phyloP scores from a whole-genome alignment of 2,888 invertebrate genomes.

The Eurytoma californica region DNA sequence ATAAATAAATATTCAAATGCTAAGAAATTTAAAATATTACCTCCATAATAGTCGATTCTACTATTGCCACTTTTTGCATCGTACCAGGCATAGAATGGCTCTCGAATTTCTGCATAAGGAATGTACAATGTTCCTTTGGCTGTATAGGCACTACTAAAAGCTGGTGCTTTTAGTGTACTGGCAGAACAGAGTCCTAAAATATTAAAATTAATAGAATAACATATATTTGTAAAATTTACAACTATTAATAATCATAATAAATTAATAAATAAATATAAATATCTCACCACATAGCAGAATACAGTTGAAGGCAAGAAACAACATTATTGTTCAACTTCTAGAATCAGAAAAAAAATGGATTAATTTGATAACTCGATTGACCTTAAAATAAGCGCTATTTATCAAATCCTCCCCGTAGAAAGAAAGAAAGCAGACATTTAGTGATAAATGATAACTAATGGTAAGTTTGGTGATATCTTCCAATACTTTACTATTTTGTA shows the following conservation, averaged over 20 bases:
- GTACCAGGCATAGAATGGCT: constrained; percentile 94
- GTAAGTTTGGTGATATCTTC: not conserved
- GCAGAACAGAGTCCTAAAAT: constrained; percentile 53
- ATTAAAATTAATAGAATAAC: constrained; percentile 2
- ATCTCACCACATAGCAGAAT: constrained; percentile 50
- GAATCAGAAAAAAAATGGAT: constrained; percentile 20
- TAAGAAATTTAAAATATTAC: constrained; percentile 67
- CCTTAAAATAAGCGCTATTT: not conserved
- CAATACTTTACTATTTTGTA: not conserved
- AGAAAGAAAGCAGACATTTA: not conserved
- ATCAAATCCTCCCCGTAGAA: not conserved
- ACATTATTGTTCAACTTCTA: constrained; percentile 49
- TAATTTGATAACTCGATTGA: constrained; percentile 38
- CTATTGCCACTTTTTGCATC: constrained; percentile 86
- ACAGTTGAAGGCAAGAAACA: constrained; percentile 13
- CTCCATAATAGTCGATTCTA: constrained; percentile 95
- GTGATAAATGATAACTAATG: not conserved
- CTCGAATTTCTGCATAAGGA: constrained; percentile 94
- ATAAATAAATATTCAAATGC: too few species aligned
- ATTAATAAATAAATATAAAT: not conserved
- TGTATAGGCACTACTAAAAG: constrained; percentile 84
- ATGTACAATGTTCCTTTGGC: constrained; percentile 88
- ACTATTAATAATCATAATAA: not conserved
- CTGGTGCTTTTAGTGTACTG: constrained; percentile 74
- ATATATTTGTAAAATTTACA: not conserved